phyloP scores from a whole-genome alignment of 2,888 invertebrate genomes.

The Aphelenchoides bicaudatus region DNA sequence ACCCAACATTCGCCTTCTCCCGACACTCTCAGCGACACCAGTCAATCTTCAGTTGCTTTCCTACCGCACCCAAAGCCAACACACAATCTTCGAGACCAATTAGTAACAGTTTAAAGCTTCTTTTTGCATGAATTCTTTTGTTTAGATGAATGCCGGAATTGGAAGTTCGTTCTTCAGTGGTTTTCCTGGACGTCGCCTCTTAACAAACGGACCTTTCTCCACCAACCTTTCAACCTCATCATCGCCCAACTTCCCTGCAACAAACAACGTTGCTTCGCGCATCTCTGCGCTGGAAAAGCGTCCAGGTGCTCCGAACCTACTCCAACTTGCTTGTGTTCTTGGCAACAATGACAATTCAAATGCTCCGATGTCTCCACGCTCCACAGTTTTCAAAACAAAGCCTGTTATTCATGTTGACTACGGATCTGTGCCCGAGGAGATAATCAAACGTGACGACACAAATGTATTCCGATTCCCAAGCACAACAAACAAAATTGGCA shows the following conservation, averaged over 20 bases:
- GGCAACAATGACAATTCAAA: conserved; percentile 21
- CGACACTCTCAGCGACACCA: conserved; percentile 27
- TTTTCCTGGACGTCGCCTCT: conserved; percentile 16
- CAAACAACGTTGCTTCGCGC: conserved; percentile 49
- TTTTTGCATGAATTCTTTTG: too few relatives aligned
- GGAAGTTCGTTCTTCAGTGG: conserved; percentile 6
- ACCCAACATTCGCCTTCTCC: conserved; percentile 32
- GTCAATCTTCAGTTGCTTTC: conserved; percentile 20
- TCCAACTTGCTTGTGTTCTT: conserved; percentile 31
- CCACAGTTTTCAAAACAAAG: conserved; percentile 56
- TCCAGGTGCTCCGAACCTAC: conserved; percentile 42
- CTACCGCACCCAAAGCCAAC: conserved; percentile 59
- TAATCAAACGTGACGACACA: conserved; percentile 6
- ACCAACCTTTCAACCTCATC: conserved; percentile 36
- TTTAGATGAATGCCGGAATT: too few relatives aligned
- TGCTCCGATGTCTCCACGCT: conserved; percentile 49
- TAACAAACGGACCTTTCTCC: conserved; percentile 3
- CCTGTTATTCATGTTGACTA: conserved; percentile 55
- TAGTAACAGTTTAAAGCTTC: conserved; percentile 29
- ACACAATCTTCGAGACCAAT: conserved; percentile 59
- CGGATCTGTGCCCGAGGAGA: conserved; percentile 59
- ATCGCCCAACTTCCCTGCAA: conserved; percentile 47
- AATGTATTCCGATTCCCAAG: conserved; percentile 14
- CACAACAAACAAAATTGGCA: conserved; percentile 11
- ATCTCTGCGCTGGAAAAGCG: conserved; percentile 53